These are phyloP conservation scores for Hesperophylax magnus DNA, from an alignment of 1,140 invertebrate genomes.

Conservation along the genomic window DNA sequence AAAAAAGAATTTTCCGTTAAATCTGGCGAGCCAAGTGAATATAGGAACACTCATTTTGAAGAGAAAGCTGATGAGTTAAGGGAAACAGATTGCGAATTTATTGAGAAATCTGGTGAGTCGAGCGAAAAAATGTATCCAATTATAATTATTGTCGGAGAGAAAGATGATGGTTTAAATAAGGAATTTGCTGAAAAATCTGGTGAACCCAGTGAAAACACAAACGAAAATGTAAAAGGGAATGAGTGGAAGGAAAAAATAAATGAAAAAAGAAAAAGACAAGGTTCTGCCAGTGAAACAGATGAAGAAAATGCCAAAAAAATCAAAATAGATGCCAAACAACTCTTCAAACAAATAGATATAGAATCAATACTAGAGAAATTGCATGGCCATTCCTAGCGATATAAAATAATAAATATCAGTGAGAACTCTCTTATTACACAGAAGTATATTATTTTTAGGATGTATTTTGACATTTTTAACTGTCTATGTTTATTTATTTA, in stretches of 20 bases:
- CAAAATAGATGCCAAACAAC: slow-evolving; percentile 21
- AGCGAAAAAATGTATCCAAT: too few species aligned
- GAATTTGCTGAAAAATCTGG: not conserved
- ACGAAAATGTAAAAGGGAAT: not conserved
- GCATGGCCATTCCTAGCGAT: slow-evolving; percentile 27
- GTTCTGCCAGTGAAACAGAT: slow-evolving; percentile 14
- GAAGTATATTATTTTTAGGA: slow-evolving; percentile 2
- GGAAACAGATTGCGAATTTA: too few species aligned
- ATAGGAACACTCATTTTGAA: too few species aligned
- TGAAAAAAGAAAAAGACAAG: slow-evolving; percentile 38
- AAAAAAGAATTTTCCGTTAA: too few species aligned
- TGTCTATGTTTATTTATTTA: not conserved
- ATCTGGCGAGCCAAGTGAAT: too few species aligned
- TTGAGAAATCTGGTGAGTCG: too few species aligned
- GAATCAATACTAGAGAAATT: slow-evolving; percentile 45
- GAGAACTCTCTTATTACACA: too few species aligned
- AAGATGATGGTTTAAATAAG: too few species aligned
- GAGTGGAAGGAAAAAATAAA: not conserved
- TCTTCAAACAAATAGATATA: slow-evolving; percentile 47
- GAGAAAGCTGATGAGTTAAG: too few species aligned
- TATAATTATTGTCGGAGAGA: too few species aligned
- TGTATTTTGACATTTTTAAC: not conserved
- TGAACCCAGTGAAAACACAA: not conserved
- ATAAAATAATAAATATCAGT: too few species aligned
- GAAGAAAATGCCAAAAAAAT: slow-evolving; percentile 32